Percentiles rank a stretch among this genome's conserved stretches.
Evolutionary conservation across 1,140 invertebrate species (phyloP).

Genomic region (Sipha flava): DNA sequence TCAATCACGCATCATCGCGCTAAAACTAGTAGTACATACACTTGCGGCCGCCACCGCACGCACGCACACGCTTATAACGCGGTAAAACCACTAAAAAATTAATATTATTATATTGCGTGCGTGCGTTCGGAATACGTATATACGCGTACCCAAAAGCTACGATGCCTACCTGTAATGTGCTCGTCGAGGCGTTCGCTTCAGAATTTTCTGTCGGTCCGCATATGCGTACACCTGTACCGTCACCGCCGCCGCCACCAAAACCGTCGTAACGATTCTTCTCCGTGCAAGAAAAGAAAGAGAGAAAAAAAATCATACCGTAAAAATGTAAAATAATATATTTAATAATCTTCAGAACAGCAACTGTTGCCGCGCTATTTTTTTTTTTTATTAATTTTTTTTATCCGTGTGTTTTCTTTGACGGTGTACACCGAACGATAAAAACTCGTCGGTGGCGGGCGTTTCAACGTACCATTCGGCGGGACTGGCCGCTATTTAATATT

Average conservation of each 20-base stretch:
- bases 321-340: background rate
- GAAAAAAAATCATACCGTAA: background rate
- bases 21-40: background rate
- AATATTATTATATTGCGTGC: background rate
- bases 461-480: too few species aligned
- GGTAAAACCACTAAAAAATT: background rate
- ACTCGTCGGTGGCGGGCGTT: background rate
- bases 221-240: too few species aligned
- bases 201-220: too few species aligned
- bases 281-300: too few species aligned
- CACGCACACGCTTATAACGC: background rate
- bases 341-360: background rate
- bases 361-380: background rate
- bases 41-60: background rate
- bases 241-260: background rate
- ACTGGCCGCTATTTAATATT: too few species aligned
- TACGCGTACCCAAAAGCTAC: too few species aligned
- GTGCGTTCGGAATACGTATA: too few species aligned
- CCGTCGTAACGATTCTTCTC: background rate
- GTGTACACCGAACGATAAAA: background rate
- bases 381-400: too few species aligned
- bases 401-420: background rate
- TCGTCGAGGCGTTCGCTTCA: background rate
- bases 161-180: background rate
- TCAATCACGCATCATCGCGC: conserved; percentile 1